Percentiles rank a stretch among this genome's conserved stretches.
These are phyloP conservation scores for Calliphora vicina DNA, from an alignment of 1,140 invertebrate species.

Conservation along the genomic window DNA sequence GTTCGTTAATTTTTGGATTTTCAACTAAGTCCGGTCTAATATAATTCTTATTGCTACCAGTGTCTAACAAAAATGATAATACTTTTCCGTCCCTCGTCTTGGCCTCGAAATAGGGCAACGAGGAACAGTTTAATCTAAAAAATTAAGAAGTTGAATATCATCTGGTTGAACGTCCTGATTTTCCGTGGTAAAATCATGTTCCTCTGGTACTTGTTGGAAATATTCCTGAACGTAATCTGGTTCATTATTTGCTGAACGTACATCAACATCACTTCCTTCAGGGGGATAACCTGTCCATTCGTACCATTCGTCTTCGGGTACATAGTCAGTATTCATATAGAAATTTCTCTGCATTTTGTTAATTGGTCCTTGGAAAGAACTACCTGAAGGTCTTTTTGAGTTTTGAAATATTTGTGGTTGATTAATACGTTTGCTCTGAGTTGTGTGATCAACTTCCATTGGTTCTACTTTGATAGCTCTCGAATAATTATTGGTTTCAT, in stretches of 20 bases:
- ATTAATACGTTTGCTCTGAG: too few relatives aligned
- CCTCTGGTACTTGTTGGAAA: neutral
- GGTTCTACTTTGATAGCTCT: too few relatives aligned
- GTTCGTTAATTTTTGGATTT: slow-evolving; percentile 34
- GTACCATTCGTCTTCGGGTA: neutral
- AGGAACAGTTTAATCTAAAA: slow-evolving; percentile 37
- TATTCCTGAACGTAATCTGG: neutral
- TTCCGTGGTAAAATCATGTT: neutral
- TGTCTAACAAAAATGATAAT: slow-evolving; percentile 40
- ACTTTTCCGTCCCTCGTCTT: slow-evolving; percentile 38
- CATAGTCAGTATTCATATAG: neutral
- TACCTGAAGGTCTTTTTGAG: neutral
- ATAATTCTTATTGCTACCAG: slow-evolving; percentile 43
- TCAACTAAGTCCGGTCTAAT: slow-evolving; percentile 39
- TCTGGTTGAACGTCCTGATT: neutral
- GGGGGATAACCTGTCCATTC: neutral
- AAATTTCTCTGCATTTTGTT: neutral
- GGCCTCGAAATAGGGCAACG: slow-evolving; percentile 44
- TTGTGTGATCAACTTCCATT: too few relatives aligned
- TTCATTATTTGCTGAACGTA: neutral
- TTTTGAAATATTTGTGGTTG: neutral
- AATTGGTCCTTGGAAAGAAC: neutral
- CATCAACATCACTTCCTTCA: neutral
- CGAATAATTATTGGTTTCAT: too few relatives aligned
- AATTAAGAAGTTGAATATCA: neutral